Conservation (phyloP, 2,888 invertebrate species). For the Cantharis rustica region DNA sequence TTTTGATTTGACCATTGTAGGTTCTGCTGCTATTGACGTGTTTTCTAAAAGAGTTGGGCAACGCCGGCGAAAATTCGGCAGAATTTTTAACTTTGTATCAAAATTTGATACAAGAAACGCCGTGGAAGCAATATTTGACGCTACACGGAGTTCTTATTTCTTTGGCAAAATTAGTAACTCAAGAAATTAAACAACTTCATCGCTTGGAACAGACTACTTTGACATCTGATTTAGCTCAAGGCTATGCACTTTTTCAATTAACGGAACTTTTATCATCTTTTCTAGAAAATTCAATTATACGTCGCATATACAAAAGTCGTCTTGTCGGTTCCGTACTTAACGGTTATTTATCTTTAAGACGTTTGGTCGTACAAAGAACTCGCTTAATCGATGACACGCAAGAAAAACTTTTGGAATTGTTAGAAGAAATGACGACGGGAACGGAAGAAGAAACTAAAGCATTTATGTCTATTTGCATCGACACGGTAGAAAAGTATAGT, state of each 20-base stretch:
- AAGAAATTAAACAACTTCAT: conserved; percentile 88
- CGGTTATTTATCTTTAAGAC: conserved; percentile 88
- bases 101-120: conserved; percentile 79
- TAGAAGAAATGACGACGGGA: conserved; percentile 95
- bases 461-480: conserved; percentile 96
- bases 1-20: conserved; percentile 48
- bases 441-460: conserved; percentile 95
- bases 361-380: conserved; percentile 92
- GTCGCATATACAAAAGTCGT: conserved; percentile 87
- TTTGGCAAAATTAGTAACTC: conserved; percentile 83
- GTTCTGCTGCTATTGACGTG: conserved; percentile 86
- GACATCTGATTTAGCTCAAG: conserved; percentile 91
- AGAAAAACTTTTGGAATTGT: conserved; percentile 86
- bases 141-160: conserved; percentile 83
- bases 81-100: conserved; percentile 90
- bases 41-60: conserved; percentile 84
- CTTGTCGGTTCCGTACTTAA: conserved; percentile 90
- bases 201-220: conserved; percentile 89
- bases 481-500: conserved; percentile 91
- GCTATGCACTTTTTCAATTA: conserved; percentile 88
- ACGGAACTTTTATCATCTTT: conserved; percentile 88
- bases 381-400: conserved; percentile 95
- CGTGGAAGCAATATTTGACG: conserved; percentile 94
- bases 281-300: conserved; percentile 83
- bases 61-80: conserved; percentile 88